Evolutionary conservation across 2,888 invertebrate genomes (phyloP).

Genomic region (Hydroisotoma schaefferi): DNA sequence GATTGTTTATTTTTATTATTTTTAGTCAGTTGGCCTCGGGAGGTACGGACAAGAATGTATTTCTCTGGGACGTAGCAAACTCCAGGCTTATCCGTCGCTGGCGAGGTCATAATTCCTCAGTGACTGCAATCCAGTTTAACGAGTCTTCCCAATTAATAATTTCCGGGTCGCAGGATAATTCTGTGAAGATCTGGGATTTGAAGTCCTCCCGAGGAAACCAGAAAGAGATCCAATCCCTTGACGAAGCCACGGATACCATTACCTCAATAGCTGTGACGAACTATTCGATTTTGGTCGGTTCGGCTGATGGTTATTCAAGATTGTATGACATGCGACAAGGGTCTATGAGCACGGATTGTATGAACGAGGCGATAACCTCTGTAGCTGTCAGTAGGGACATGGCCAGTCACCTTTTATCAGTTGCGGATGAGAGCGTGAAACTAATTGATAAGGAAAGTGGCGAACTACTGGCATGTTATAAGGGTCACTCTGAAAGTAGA

Average conservation of each 20-base stretch:
- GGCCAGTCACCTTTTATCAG: conserved; percentile 82
- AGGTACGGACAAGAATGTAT: conserved; percentile 88
- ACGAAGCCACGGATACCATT: conserved; percentile 81
- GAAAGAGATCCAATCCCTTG: conserved; percentile 57
- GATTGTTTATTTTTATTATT: too few species aligned
- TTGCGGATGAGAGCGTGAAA: conserved; percentile 75
- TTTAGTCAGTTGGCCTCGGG: conserved; percentile 67
- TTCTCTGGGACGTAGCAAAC: conserved; percentile 92
- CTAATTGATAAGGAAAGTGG: conserved; percentile 86
- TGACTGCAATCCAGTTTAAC: conserved; percentile 83
- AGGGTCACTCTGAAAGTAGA: conserved; percentile 63
- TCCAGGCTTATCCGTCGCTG: conserved; percentile 79
- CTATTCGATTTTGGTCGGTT: conserved; percentile 84
- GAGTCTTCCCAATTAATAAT: conserved; percentile 81
- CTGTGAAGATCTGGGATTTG: conserved; percentile 87
- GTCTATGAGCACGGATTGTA: conserved; percentile 73
- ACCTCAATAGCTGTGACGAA: conserved; percentile 67
- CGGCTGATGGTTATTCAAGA: conserved; percentile 81
- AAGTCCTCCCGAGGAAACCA: conserved; percentile 53
- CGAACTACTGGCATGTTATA: conserved; percentile 70
- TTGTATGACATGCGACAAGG: conserved; percentile 89
- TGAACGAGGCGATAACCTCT: conserved; percentile 79
- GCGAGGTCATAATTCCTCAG: conserved; percentile 81
- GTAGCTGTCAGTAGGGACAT: conserved; percentile 80
- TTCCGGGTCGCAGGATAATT: conserved; percentile 91